Base-by-base conservation (phyloP, 2,797 vertebrate species). In the Sphenopsis melanotis region DNA sequence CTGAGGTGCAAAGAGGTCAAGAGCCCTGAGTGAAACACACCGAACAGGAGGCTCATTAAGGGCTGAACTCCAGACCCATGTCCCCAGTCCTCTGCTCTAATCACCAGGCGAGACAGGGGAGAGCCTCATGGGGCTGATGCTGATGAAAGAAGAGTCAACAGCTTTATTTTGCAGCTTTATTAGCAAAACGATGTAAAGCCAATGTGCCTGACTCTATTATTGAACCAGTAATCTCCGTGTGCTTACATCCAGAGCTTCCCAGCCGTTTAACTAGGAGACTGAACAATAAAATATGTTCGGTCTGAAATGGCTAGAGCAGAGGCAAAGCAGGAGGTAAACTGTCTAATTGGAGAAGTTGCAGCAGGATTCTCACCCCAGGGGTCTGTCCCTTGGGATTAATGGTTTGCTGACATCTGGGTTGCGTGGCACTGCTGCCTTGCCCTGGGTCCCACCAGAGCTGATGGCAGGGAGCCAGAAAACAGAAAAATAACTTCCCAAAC, bases 21-120 rank as follows among this genome's bases (percentile, higher is more conserved):
- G 89, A 93, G 81, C 95, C 90, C 83, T 3, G 6, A 96, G 95
- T 92, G 91, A 97, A 97, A 95, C 92, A 76, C 16, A 39, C 77
- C 1, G 56, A 96, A 77, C 5, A 63, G 90, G 89, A 39, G 29
- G 94, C 96, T 98, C 96, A 97, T 97, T 97, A 97, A 97, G 84
- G 82, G 64, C 79, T 79, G 95, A 97, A 94, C 91, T 93, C 63
- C 66, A 91, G 95, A 87, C 75, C 93, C 15, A 22, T 5, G 19
- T 46, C 83, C 84, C 71, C 70, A 46, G 72, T 18, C 37, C 81
- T 84, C 78, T 69, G 60, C 89, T 96, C 87, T 96, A 95, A 96
- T 96, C 96, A 96, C 94, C 41, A 71, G 44, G 89, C n/a, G 10
- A 95, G 83, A 93, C 30, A 18, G 72, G 59, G 91, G 83, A 94